phyloP scores from a whole-genome alignment of 2,113 vertebrate species.

The Microcebus jonahi region DNA sequence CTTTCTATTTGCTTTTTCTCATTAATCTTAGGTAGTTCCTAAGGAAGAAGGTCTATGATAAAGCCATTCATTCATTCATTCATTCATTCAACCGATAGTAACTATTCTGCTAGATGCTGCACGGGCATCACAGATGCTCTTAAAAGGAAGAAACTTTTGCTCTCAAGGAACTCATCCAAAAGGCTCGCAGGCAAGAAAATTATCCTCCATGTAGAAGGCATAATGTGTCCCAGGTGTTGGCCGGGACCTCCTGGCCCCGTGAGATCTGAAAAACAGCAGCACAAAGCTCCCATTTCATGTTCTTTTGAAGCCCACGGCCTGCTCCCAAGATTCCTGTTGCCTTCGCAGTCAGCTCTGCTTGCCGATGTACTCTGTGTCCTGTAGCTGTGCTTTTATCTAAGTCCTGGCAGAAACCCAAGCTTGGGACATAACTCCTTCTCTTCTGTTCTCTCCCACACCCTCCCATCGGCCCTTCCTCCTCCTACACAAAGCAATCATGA shows the following conservation, averaged over 20 bases:
- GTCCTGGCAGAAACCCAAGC: background rate
- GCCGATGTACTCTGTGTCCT: background rate
- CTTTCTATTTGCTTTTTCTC: background rate
- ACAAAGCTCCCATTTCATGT: background rate
- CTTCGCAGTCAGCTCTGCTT: background rate
- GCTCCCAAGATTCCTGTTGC: background rate
- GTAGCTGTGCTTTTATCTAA: background rate
- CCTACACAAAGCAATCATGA: background rate
- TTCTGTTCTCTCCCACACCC: background rate
- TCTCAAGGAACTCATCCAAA: background rate
- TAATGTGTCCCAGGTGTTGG: background rate
- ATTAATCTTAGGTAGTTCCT: background rate
- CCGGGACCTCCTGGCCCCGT: background rate
- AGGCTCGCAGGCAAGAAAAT: background rate
- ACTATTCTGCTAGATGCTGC: background rate
- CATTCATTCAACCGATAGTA: background rate
- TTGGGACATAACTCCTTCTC: background rate
- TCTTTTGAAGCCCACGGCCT: background rate
- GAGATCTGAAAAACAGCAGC: background rate
- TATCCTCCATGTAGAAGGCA: no score
- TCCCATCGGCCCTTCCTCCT: background rate
- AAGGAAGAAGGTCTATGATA: background rate
- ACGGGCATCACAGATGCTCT: background rate
- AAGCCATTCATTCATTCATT: background rate
- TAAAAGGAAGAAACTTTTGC: background rate